phyloP scores from a whole-genome alignment of 2,888 invertebrate species.

The Pyrocoelia pectoralis region DNA sequence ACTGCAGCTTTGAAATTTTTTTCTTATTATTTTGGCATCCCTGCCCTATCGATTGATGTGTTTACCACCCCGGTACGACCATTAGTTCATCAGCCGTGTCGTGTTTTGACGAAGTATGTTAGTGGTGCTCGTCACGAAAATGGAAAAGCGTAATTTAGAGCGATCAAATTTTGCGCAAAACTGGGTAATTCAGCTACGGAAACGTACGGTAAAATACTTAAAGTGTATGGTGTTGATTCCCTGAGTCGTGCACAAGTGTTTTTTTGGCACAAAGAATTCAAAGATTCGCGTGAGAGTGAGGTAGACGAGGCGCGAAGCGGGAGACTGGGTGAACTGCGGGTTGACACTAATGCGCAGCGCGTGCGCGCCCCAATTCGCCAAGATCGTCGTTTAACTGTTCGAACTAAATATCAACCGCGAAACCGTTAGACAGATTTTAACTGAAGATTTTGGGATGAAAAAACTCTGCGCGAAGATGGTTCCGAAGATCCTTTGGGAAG shows the following conservation, averaged over 20 bases:
- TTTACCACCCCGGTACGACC: too few species aligned
- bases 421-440: conserved; percentile 4
- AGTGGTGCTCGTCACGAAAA: too few species aligned
- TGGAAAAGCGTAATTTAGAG: too few species aligned
- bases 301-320: neutral
- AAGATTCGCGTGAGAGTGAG: neutral
- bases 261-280: neutral
- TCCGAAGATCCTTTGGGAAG: conserved; percentile 4
- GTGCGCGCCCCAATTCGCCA: neutral
- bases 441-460: neutral
- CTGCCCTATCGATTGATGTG: too few species aligned
- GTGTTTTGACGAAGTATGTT: too few species aligned
- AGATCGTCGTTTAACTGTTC: neutral
- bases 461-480: conserved; percentile 9
- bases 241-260: neutral
- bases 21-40: too few species aligned
- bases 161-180: neutral
- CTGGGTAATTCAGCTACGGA: neutral
- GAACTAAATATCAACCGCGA: neutral
- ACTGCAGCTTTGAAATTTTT: too few species aligned
- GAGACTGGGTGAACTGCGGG: neutral
- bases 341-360: neutral
- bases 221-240: neutral
- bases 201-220: neutral
- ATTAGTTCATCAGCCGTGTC: too few species aligned